Percentiles rank a stretch among this genome's conserved stretches.
Conservation (phyloP, 2,113 vertebrate genomes). For the Opisthocomus hoazin region DNA sequence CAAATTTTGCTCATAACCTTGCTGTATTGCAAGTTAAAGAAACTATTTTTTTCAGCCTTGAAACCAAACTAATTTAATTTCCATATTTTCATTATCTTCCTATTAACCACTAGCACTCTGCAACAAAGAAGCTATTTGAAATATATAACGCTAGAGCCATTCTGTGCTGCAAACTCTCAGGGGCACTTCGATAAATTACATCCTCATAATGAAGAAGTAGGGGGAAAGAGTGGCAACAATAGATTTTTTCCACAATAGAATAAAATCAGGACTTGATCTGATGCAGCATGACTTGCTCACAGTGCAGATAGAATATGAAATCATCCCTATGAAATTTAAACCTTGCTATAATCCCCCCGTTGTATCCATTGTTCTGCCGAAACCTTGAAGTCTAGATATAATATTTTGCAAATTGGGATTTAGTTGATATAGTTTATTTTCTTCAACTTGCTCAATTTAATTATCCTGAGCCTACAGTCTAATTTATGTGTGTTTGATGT, state of each 20-base stretch:
- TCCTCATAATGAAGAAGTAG: conserved; percentile 46
- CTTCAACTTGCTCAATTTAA: conserved; percentile 56
- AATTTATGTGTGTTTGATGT: conserved; percentile 52
- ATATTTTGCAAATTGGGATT: conserved; percentile 47
- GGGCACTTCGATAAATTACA: conserved; percentile 40
- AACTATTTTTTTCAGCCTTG: not conserved
- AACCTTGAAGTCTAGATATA: not conserved
- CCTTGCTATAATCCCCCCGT: conserved; percentile 30
- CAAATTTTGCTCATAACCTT: not conserved
- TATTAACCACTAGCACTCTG: conserved; percentile 51
- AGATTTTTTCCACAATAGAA: not conserved
- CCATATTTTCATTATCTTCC: conserved; percentile 69
- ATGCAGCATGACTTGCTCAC: conserved; percentile 60
- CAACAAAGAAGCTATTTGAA: conserved; percentile 61
- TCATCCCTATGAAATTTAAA: conserved; percentile 53
- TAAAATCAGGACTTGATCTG: conserved; percentile 62
- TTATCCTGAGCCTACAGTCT: conserved; percentile 3
- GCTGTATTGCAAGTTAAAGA: not conserved
- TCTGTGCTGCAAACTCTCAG: conserved; percentile 22
- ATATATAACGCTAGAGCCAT: not conserved
- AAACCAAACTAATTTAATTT: conserved; percentile 51
- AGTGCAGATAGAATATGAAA: conserved; percentile 57
- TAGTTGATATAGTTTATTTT: conserved; percentile 37
- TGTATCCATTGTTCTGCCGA: conserved; percentile 33
- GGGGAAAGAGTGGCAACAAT: conserved; percentile 4